These are phyloP conservation scores for Hafferia zeledoni DNA, from an alignment of 2,797 vertebrate genomes.

Conservation along the genomic window DNA sequence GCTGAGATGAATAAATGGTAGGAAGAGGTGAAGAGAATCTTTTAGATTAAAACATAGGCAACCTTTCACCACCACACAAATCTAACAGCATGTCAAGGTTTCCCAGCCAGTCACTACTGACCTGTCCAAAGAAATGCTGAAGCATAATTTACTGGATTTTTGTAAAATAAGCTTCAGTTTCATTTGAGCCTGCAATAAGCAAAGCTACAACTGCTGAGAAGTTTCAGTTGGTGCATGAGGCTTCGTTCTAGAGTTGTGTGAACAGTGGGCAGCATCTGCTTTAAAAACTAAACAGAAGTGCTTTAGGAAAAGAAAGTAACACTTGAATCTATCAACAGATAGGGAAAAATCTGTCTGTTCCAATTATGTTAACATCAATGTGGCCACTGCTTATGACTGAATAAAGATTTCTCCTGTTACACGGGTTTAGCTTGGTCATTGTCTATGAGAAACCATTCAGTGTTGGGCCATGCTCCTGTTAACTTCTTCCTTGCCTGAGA, in stretches of 20 bases:
- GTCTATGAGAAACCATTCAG: neutral
- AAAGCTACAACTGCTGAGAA: neutral
- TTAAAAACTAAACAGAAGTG: neutral
- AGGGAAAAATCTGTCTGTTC: neutral
- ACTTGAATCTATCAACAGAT: neutral
- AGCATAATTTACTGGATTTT: neutral
- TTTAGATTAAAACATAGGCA: neutral
- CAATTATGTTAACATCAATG: neutral
- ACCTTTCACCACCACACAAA: neutral
- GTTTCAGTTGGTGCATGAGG: neutral
- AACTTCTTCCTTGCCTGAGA: neutral
- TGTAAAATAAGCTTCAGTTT: neutral
- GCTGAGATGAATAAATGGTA: neutral
- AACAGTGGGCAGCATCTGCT: neutral
- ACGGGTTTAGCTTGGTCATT: neutral
- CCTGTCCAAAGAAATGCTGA: neutral
- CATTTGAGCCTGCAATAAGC: neutral
- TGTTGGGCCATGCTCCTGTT: neutral
- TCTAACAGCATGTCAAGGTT: neutral
- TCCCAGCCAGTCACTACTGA: neutral
- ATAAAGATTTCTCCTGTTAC: neutral
- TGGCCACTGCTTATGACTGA: rapidly evolving
- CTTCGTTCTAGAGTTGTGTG: neutral
- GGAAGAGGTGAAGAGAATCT: neutral
- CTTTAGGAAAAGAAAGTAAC: neutral